Evolutionary conservation across 2,888 invertebrate species (phyloP).

Genomic region (Drosophila pseudotakahashii): DNA sequence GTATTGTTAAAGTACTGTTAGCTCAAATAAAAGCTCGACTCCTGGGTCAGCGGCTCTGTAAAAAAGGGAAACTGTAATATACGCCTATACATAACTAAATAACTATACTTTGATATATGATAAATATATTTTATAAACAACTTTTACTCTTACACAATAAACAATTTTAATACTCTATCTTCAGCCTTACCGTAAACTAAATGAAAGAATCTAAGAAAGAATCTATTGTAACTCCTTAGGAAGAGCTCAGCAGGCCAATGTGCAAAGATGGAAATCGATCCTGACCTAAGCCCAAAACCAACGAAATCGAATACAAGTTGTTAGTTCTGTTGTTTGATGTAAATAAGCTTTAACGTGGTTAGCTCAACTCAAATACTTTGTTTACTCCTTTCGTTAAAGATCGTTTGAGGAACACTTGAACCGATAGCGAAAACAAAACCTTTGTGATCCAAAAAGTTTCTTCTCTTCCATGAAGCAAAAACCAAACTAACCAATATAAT

Average conservation of each 20-base stretch:
- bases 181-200: constrained; percentile 65
- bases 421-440: constrained; percentile 50
- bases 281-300: constrained; percentile 50
- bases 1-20: constrained; percentile 45
- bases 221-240: constrained; percentile 18
- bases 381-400: constrained; percentile 53
- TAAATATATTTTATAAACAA: constrained; percentile 74
- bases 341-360: constrained; percentile 67
- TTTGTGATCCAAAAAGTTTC: constrained; percentile 74
- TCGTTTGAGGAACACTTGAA: constrained; percentile 48
- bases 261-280: constrained; percentile 34
- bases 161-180: constrained; percentile 74
- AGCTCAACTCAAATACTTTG: constrained; percentile 45
- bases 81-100: constrained; percentile 52
- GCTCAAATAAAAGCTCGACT: constrained; percentile 49
- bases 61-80: constrained; percentile 64
- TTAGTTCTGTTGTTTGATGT: constrained; percentile 68
- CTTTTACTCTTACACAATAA: constrained; percentile 70
- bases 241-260: constrained; percentile 28
- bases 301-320: constrained; percentile 56
- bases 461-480: constrained; percentile 75
- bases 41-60: constrained; percentile 51
- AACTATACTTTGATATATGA: constrained; percentile 71
- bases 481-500: constrained; percentile 33
- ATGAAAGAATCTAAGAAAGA: constrained; percentile 30